phyloP scores from a whole-genome alignment of 2,888 invertebrate species.

The Ischnura elegans region DNA sequence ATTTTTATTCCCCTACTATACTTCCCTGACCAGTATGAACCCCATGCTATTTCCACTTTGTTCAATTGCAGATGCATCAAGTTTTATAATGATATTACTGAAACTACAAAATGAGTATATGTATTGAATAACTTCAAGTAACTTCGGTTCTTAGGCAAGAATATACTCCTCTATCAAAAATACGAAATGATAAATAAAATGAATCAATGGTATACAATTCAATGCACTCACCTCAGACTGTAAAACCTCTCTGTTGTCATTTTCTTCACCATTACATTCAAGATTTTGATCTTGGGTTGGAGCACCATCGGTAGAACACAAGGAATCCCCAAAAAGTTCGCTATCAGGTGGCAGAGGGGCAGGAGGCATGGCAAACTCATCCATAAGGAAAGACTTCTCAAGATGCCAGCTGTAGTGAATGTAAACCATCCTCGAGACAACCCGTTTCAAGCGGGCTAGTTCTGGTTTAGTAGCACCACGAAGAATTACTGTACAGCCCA shows the following conservation, averaged over 20 bases:
- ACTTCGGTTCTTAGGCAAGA: too few relatives aligned
- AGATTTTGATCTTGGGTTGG: neutral
- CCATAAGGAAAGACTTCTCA: conserved; percentile 94
- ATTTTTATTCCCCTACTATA: too few relatives aligned
- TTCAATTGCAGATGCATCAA: too few relatives aligned
- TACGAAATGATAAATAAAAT: too few relatives aligned
- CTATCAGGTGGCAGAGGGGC: conserved; percentile 68
- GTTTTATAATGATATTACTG: too few relatives aligned
- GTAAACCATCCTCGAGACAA: conserved; percentile 89
- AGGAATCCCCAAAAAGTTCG: conserved; percentile 50
- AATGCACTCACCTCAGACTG: conserved; percentile 33
- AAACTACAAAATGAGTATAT: too few relatives aligned
- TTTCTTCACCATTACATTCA: neutral
- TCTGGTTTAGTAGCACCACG: conserved; percentile 88
- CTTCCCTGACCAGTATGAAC: too few relatives aligned
- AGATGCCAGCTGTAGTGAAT: conserved; percentile 94
- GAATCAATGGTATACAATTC: too few relatives aligned
- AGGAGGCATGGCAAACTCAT: conserved; percentile 90
- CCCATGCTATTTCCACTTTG: too few relatives aligned
- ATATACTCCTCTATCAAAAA: too few relatives aligned
- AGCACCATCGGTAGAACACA: neutral
- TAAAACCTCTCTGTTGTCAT: neutral
- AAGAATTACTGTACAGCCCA: conserved; percentile 93
- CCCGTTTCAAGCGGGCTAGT: conserved; percentile 89
- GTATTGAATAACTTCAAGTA: too few relatives aligned